phyloP scores from a whole-genome alignment of 2,888 invertebrate genomes.

The Scelioninae gen. 2 region DNA sequence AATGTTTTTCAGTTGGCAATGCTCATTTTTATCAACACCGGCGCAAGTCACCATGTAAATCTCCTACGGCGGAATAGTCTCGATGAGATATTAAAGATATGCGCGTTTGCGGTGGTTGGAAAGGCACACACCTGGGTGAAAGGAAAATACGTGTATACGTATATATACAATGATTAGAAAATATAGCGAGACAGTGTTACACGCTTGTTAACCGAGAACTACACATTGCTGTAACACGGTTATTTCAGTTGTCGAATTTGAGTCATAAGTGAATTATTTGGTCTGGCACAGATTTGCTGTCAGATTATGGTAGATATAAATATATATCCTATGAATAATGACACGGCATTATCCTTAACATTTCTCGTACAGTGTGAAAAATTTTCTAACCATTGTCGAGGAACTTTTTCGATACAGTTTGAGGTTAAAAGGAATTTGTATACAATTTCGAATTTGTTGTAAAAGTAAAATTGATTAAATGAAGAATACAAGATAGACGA shows the following conservation, averaged over 20 bases:
- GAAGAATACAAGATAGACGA: too few species aligned
- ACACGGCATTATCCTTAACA: too few species aligned
- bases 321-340: too few species aligned
- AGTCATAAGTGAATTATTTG: slow-evolving; percentile 12
- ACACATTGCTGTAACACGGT: slow-evolving; percentile 39
- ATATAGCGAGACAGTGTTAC: slow-evolving; percentile 43
- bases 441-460: too few species aligned
- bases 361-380: too few species aligned
- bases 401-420: too few species aligned
- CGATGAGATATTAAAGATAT: slow-evolving; percentile 68
- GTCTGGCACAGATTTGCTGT: background rate
- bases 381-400: too few species aligned
- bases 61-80: slow-evolving; percentile 56
- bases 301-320: background rate
- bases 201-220: slow-evolving; percentile 46
- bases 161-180: slow-evolving; percentile 41
- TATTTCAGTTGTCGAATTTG: slow-evolving; percentile 22
- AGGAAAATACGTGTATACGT: slow-evolving; percentile 69
- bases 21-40: slow-evolving; percentile 71
- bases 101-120: slow-evolving; percentile 63
- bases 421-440: too few species aligned
- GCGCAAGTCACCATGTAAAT: slow-evolving; percentile 63
- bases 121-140: slow-evolving; percentile 71
- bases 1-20: slow-evolving; percentile 66
- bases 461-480: too few species aligned